A percentile compares a stretch with the other conserved stretches of the same genome.
Evolutionary conservation across 2,113 vertebrate genomes (phyloP).

Genomic region (Sakesphorus luctuosus): DNA sequence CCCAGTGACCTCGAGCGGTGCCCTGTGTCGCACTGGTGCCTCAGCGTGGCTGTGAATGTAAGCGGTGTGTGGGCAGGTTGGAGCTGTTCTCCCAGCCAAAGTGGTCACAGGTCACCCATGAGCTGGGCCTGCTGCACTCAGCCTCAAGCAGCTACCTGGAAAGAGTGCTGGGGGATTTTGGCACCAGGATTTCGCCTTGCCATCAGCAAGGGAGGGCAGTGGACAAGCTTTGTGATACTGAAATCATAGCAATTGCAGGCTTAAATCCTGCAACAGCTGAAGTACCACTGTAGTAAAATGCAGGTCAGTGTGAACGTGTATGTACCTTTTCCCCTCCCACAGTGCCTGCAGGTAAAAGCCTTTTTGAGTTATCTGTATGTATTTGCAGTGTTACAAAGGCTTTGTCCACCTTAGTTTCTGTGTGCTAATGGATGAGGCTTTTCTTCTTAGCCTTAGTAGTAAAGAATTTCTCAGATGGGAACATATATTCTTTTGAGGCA

Average conservation of each 20-base stretch:
- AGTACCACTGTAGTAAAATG: neutral
- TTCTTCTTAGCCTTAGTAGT: neutral
- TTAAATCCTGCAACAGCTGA: neutral
- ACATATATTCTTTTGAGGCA: neutral
- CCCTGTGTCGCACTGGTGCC: neutral
- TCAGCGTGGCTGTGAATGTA: rapidly evolving
- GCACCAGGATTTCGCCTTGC: neutral
- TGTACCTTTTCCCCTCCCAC: neutral
- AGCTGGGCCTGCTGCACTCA: neutral
- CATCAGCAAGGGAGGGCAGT: neutral
- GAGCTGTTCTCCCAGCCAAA: neutral
- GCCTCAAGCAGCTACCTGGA: rapidly evolving
- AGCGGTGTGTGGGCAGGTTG: rapidly evolving
- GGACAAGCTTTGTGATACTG: neutral
- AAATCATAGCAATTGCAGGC: neutral
- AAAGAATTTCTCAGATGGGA: neutral
- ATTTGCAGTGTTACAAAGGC: neutral
- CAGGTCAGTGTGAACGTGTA: rapidly evolving
- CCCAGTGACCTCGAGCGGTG: rapidly evolving
- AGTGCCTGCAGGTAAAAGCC: neutral
- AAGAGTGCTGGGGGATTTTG: neutral
- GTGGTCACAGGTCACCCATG: rapidly evolving
- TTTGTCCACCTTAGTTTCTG: neutral
- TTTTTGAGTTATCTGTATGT: neutral
- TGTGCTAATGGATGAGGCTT: neutral